Evolutionary conservation across 2,888 invertebrate genomes (phyloP), one percentile per base, ranked within the genome.

Genomic region (Aphodius granarius): DNA sequence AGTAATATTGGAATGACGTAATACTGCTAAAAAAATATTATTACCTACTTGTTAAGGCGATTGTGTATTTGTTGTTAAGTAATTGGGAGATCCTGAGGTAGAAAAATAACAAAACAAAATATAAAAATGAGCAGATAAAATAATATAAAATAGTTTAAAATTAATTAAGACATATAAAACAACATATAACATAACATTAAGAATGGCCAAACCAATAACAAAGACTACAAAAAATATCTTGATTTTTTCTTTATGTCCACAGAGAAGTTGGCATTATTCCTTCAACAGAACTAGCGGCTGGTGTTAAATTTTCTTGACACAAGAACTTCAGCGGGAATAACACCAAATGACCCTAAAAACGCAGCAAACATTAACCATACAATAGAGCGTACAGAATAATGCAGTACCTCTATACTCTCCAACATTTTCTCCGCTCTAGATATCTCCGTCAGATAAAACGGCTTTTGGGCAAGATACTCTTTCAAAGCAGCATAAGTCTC

Each of bases 221-320:
- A 1, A 43, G 43, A 43, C 13, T 43, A 43, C 3, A 3, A 68
- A 18, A 19, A 66, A 17, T 18, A 19, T 20, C 1, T 20, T 19
- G 19, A 5, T 20, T 15, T 19, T 43, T 43, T 3, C 20, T 68
- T 85, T 88, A 97, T 17, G 97, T 97, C 97, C 98, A 99, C 18
- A 98, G 89, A 0, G 95, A 90, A 23, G 95, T 95, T 2, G 98
- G 98, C 91, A 98, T 93, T 83, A 98, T 93, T 71, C 96, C 96
- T 86, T 98, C 98, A 86, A 95, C 95, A 18, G 95, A 94, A 16
- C 92, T 92, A 64, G 93, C 91, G 73, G 93, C 92, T 5, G 98
- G 98, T 17, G 94, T 95, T 66, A 98, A 89, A 66, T 91, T 91
- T 88, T 98, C 97, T 80, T 94, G 92, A 83, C 91, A 91, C n/a